Evolutionary conservation across 1,140 invertebrate species (phyloP).

Genomic region (Drosophila quadrilineata): DNA sequence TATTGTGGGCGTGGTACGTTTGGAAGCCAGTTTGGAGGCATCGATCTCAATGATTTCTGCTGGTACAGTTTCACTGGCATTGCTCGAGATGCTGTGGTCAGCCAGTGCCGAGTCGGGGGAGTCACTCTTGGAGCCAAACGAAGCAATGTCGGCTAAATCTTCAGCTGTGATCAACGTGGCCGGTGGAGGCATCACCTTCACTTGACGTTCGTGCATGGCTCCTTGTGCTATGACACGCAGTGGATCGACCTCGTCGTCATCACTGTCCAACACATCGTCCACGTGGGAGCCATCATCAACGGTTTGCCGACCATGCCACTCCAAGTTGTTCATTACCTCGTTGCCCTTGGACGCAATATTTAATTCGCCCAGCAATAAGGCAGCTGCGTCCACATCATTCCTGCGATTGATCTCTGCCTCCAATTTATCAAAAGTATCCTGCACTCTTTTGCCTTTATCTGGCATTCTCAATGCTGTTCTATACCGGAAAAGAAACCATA

Average conservation of each 20-base stretch:
- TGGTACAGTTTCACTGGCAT: conserved; percentile 8
- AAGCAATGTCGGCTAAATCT: conserved; percentile 84
- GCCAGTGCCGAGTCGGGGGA: conserved; percentile 43
- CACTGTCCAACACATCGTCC: conserved; percentile 83
- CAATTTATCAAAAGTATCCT: conserved; percentile 83
- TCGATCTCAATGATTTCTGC: conserved; percentile 59
- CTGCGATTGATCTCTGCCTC: conserved; percentile 83
- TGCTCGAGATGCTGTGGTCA: conserved; percentile 36
- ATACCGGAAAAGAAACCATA: not conserved
- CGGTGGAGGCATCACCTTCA: conserved; percentile 83
- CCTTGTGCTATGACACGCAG: conserved; percentile 86
- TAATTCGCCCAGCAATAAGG: conserved; percentile 84
- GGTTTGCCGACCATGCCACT: conserved; percentile 84
- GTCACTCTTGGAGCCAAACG: conserved; percentile 60
- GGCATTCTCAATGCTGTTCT: conserved; percentile 82
- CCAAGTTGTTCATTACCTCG: conserved; percentile 84
- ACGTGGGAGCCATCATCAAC: conserved; percentile 53
- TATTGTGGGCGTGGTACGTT: not conserved
- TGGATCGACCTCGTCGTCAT: conserved; percentile 86
- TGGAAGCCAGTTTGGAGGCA: conserved; percentile 32
- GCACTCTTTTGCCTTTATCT: conserved; percentile 87
- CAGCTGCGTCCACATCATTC: conserved; percentile 84
- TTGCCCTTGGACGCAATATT: conserved; percentile 84
- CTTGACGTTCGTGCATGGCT: conserved; percentile 84
- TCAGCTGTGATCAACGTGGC: conserved; percentile 84